Evolutionary conservation across 2,888 invertebrate species (phyloP), one percentile per base, ranked within the genome.

Genomic region (Drosophila formosana): DNA sequence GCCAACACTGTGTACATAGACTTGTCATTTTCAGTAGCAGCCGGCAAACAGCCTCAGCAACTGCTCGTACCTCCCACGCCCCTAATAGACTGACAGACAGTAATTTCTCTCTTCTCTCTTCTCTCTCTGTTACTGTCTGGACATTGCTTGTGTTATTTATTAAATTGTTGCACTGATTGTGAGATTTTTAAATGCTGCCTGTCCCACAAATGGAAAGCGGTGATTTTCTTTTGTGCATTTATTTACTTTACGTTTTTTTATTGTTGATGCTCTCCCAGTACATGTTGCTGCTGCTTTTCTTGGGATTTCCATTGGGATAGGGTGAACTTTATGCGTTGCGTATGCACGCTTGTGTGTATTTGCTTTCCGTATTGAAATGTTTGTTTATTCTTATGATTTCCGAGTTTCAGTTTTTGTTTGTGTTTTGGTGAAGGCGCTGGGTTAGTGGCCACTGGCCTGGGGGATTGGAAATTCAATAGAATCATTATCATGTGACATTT

Each of bases 1-100:
- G 81, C 69, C 66, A 77, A 65, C 81, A 64, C 51, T 77, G 65
- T 80, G 74, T 70, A 70, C 79, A 82, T 68, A 79, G 81, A 81
- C 75, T 75, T 86, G 87, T 86, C 82, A 77, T 72, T 79, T 64
- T 50, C 82, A 67, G 63, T 57, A 60, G 63, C 56, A 66, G 51
- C 53, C 57, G 23, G 43, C 46, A 62, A 39, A 26, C 68, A 76
- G 56, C 49, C 46, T 32, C 60, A 60, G 7, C 57, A 34, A 51
- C 25, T 43, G 37, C n/a, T 37, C n/a, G 37, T 37, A 32, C 26
- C 61, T 52, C 66, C 64, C 57, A 52, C 67, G 56, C 64, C 41
- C 62, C 47, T 51, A 13, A 43, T 64, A 60, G 49, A 56, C 45
- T 61, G 18, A 28, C 52, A 41, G 13, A 23, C 7, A 55, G 6